Conservation (phyloP, 2,888 invertebrate species). For the Drosophila mercatorum region DNA sequence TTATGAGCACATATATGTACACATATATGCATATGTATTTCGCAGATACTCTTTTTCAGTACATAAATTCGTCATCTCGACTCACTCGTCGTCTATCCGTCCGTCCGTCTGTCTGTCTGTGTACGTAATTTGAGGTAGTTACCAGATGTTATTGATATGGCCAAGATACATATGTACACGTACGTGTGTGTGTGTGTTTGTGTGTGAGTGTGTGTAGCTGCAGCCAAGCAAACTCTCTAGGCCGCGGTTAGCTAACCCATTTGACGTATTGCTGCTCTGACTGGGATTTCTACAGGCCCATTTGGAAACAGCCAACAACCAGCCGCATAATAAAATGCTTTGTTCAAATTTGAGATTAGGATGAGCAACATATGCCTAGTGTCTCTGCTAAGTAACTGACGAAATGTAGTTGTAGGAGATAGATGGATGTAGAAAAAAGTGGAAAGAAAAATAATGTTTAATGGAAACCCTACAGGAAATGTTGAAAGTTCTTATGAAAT, state of each 20-base stretch:
- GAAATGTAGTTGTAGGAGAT: neutral
- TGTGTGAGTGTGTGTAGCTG: neutral
- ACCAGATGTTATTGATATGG: constrained; percentile 48
- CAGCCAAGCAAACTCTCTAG: constrained; percentile 34
- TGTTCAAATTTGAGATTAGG: constrained; percentile 30
- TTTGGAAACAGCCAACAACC: constrained; percentile 30
- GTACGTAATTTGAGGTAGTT: constrained; percentile 22
- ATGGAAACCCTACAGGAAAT: neutral
- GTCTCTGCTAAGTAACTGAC: neutral
- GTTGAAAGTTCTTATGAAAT: neutral
- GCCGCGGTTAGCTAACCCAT: constrained; percentile 42
- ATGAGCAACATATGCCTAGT: constrained; percentile 17
- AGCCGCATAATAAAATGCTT: constrained; percentile 39
- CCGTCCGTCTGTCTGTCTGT: neutral
- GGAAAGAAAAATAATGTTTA: too few species aligned
- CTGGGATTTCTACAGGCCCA: constrained; percentile 32
- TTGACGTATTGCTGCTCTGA: constrained; percentile 30
- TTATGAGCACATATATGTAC: constrained; percentile 12
- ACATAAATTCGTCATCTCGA: constrained; percentile 29
- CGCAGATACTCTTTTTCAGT: constrained; percentile 27
- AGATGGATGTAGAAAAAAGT: neutral
- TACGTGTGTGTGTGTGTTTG: neutral
- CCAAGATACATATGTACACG: constrained; percentile 1
- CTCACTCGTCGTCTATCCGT: neutral
- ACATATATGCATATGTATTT: constrained; percentile 3